Conservation (phyloP, 2,113 vertebrate genomes). For the Elephas maximus region DNA sequence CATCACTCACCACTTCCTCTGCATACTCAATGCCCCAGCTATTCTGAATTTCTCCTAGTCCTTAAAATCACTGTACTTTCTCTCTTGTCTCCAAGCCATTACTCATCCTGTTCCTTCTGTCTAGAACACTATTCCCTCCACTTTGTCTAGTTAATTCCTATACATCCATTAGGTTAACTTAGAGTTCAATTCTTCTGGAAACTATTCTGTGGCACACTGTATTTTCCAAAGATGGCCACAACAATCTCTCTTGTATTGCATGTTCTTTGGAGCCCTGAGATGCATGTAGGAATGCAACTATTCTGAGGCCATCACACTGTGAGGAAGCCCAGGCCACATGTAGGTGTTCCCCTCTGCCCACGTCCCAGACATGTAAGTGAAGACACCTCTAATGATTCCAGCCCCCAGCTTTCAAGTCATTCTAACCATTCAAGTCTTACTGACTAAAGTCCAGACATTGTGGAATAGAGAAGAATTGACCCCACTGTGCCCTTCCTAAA, state of each 20-base stretch:
- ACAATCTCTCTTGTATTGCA: neutral
- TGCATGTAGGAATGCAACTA: no score
- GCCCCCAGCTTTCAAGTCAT: neutral
- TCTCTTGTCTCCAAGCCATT: neutral
- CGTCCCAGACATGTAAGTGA: neutral
- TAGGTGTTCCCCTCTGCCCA: neutral
- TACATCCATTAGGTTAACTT: neutral
- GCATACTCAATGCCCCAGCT: neutral
- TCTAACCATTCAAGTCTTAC: neutral
- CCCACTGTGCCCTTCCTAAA: neutral
- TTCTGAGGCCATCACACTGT: neutral
- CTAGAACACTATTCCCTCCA: neutral
- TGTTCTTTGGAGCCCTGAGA: neutral
- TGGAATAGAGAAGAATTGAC: constrained; percentile 25
- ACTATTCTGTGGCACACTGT: neutral
- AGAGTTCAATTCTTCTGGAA: neutral
- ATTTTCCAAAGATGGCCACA: neutral
- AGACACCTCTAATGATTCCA: neutral
- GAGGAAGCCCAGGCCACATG: neutral
- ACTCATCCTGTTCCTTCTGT: neutral
- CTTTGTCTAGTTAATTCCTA: neutral
- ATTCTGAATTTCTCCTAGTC: neutral
- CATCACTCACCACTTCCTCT: neutral
- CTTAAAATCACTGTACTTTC: neutral
- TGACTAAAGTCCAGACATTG: neutral